Evolutionary conservation across 2,797 vertebrate species (phyloP), one percentile per base, ranked within the genome.

Genomic region (Parotocinclus haroldoi): DNA sequence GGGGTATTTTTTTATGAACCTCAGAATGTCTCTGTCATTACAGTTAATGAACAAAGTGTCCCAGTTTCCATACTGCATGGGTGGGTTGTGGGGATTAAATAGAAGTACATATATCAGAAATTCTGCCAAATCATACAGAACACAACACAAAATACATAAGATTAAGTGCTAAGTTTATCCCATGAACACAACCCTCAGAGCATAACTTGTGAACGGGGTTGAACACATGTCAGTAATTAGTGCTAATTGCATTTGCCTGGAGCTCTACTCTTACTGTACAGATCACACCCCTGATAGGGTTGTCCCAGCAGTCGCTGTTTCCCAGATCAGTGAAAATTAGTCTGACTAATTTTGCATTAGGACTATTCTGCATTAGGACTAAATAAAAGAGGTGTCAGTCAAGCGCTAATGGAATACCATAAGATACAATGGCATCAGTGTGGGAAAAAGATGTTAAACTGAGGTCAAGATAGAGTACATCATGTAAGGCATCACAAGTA

Each of bases 141-240:
- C 27, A 2, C 27, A 5, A 27, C 27, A 27, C 27, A 27, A 27
- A 5, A 27, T 27, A 5, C 27, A 27, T 27, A 27, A 27, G 2
- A 27, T 27, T 27, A 27, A 27, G 27, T 27, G 27, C 27, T 27
- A 27, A 27, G 27, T 27, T 27, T 27, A 27, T 27, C 27, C 27
- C 27, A 5, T 2, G 27, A 27, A 5, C 27, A 2, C 27, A 27
- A 3, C 52, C 45, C 19, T 18, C 38, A 39, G 19, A 9, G 4
- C 49, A 50, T 62, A 63, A 69, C 49, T 55, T 56, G 1, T 67
- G 52, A 55, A 39, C 16, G 48, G 37, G 36, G 19, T 40, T 52
- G 52, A 73, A 64, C 71, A 71, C 63, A 65, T 68, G 75, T 16
- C 68, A 65, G 17, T 54, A 64, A 73, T 73, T 73, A 59, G 69